Evolutionary conservation across 2,113 vertebrate genomes (phyloP), one percentile per base, ranked within the genome.

Genomic region (Colaptes auratus): DNA sequence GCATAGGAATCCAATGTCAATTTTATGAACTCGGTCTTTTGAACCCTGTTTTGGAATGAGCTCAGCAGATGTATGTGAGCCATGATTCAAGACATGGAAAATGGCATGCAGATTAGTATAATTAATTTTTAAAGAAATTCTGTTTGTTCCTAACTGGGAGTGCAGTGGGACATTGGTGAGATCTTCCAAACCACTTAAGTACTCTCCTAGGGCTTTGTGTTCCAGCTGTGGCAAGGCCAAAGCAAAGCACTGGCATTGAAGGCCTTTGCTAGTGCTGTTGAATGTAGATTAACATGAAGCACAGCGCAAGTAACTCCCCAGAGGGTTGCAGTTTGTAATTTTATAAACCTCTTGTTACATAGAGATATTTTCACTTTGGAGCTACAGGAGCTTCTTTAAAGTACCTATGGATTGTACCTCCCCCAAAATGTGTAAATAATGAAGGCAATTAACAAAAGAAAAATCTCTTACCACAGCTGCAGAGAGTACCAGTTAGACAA

Each of bases 51-150:
- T 91, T 91, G 82, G 60, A n/a, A 33, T 27, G 28, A 82, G 60
- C 46, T 73, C 58, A 39, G 55, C 55, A 91, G 66, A 52, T 58
- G 31, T 31, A n/a, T 28, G 13, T 50, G 65, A 89, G 70, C 58
- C 66, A 66, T 77, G 56, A 86, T 88, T 83, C 80, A 60, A 84
- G 81, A 65, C 58, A 42, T 28, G 60, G 64, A 82, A 85, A 82
- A 76, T 33, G n/a, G 11, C 39, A 50, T 21, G 39, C 15, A 24
- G 82, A 73, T 59, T 28, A 21, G 59, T 35, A 24, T 39, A 44
- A 76, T 39, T n/a, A 85, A 72, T 89, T 80, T 91, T 87, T 84
- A 35, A 89, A 70, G 63, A 81, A 61, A 23, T 0, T 2, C 27
- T 55, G 20, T 17, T 30, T 64, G 14, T 82, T 56, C 67, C 42